Percentiles rank a stretch among this genome's conserved stretches.
These are phyloP conservation scores for Paramuricea clavata DNA, from an alignment of 92 coral and sea anemone species.

Conservation along the genomic window DNA sequence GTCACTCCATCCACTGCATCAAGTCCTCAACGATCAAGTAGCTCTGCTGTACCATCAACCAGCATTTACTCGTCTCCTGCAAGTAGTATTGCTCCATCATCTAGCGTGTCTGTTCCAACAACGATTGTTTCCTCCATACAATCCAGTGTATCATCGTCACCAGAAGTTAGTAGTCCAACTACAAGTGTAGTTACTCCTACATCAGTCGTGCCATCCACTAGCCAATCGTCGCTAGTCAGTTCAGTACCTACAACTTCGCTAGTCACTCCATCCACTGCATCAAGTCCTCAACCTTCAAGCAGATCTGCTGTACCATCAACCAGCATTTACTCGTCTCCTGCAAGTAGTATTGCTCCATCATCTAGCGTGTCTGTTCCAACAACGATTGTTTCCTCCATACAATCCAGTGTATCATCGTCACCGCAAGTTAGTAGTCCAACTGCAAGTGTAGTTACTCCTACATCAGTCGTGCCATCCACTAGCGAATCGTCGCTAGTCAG, in stretches of 20 bases:
- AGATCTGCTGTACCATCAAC: slow-evolving; percentile 16
- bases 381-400: background rate
- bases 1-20: background rate
- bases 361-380: slow-evolving; percentile 5
- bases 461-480: background rate
- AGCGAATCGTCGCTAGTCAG: background rate
- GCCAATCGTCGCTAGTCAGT: background rate
- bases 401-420: background rate
- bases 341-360: background rate
- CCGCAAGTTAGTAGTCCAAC: slow-evolving; percentile 31
- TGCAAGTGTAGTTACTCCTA: slow-evolving; percentile 16
- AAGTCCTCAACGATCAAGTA: background rate
- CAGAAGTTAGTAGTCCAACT: background rate
- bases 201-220: background rate
- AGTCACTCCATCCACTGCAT: slow-evolving; percentile 9
- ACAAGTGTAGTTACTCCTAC: background rate
- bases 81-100: background rate
- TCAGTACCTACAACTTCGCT: background rate
- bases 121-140: background rate
- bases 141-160: background rate
- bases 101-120: background rate
- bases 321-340: background rate
- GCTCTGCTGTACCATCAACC: background rate
- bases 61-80: background rate
- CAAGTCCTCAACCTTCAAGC: background rate